A percentile compares a stretch with the other conserved stretches of the same genome.
phyloP scores from a whole-genome alignment of 2,113 vertebrate species.

The Elaphurus davidianus region DNA sequence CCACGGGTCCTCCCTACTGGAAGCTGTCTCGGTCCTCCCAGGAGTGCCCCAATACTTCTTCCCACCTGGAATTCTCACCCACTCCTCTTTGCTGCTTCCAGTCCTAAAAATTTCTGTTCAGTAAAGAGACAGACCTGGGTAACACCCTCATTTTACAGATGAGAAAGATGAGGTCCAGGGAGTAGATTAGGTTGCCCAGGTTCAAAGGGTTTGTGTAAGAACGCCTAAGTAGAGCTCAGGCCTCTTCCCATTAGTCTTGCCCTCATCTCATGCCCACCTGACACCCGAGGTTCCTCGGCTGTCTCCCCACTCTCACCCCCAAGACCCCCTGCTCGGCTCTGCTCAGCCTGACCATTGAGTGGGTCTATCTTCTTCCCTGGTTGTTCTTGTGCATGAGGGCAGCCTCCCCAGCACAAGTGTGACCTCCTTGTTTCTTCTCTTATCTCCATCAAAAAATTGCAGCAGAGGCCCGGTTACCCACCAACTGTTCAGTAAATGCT shows the following conservation, averaged over 20 bases:
- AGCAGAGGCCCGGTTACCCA: background rate
- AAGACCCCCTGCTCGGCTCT: background rate
- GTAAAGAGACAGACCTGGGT: background rate
- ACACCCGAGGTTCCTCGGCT: accelerated
- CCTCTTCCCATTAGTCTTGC: background rate
- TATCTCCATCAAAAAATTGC: background rate
- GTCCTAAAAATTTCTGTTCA: background rate
- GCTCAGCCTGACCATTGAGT: accelerated
- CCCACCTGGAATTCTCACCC: background rate
- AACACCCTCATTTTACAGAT: background rate
- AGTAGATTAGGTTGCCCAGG: background rate
- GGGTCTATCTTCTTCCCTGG: background rate
- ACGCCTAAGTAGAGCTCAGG: background rate
- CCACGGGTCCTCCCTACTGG: accelerated
- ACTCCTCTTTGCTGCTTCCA: background rate
- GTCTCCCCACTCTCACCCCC: accelerated
- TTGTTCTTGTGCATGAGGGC: accelerated
- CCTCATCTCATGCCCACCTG: background rate
- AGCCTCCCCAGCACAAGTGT: background rate
- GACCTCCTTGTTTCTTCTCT: background rate
- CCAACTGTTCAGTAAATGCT: background rate
- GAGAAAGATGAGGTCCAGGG: background rate
- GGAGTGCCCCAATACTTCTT: background rate
- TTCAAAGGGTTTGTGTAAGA: background rate
- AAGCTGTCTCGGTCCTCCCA: accelerated